phyloP scores from a whole-genome alignment of 2,113 vertebrate species.

The Seriola rivoliana region DNA sequence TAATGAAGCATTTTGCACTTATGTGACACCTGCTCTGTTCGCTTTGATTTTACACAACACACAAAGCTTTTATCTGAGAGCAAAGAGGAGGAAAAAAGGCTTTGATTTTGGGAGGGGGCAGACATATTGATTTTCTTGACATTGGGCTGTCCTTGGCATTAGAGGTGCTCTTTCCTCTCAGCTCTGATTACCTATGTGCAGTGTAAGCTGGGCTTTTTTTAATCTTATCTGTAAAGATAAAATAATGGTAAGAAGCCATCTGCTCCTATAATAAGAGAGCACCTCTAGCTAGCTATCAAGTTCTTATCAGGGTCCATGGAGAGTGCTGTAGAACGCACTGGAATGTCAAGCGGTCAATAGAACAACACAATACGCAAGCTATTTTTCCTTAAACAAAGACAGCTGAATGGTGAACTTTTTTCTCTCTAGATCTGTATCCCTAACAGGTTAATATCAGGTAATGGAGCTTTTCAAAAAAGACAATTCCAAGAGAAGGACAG shows the following conservation, averaged over 20 bases:
- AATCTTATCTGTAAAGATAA: conserved; percentile 79
- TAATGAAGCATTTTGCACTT: conserved; percentile 34
- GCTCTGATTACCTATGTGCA: conserved; percentile 73
- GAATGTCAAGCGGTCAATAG: conserved; percentile 64
- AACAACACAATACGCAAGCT: conserved; percentile 54
- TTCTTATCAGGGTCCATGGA: conserved; percentile 63
- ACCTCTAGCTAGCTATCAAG: conserved; percentile 57
- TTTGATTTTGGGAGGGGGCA: conserved; percentile 71
- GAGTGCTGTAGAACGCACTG: conserved; percentile 53
- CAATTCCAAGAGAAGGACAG: conserved; percentile 4
- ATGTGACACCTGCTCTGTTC: conserved; percentile 44
- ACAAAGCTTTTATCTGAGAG: conserved; percentile 63
- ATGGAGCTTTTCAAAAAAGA: conserved; percentile 48
- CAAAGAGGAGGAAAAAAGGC: conserved; percentile 30
- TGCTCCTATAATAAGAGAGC: conserved; percentile 60
- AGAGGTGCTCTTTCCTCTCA: conserved; percentile 66
- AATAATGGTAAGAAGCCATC: conserved; percentile 73
- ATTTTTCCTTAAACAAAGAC: conserved; percentile 60
- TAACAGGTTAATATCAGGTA: conserved; percentile 53
- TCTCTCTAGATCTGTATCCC: conserved; percentile 23
- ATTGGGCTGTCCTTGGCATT: conserved; percentile 76
- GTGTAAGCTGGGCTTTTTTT: conserved; percentile 67
- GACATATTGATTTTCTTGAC: conserved; percentile 79
- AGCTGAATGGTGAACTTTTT: conserved; percentile 39
- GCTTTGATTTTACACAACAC: conserved; percentile 61